Base-by-base conservation (phyloP, 2,888 invertebrate species). In the Drosophila mimica region DNA sequence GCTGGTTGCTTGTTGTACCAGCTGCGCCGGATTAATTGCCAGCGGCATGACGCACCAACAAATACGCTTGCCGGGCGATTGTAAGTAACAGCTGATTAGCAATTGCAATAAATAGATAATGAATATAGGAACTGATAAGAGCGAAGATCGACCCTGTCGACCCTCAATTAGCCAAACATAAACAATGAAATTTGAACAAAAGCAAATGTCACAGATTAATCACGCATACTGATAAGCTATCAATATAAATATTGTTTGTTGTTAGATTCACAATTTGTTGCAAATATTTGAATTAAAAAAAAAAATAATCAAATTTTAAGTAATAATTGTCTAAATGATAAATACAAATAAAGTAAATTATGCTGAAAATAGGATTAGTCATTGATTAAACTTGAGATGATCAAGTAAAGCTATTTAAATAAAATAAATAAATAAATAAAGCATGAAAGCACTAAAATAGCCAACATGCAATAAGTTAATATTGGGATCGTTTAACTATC, bases 21-120 rank as follows among this genome's bases (percentile, higher is more conserved):
- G 43, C 46, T 8, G 20, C 20, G 20, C 4, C 13, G 0, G 13
- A 46, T 15, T 20, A 20, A 20, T 20, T 46, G 13, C 13, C 13
- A 13, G 38, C 28, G 54, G 63, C 25, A 58, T 17, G 34, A n/a
- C 56, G 51, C 52, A 56, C 30, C 20, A 17, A 25, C 25, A 20
- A n/a, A 65, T 52, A 43, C 51, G 25, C 49, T 64, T 20, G 51
- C 46, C 25, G n/a, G 1, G 2, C 4, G 13, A 3, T 20, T 15
- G 62, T 63, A 46, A 64, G 36, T 56, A 64, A 67, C 13, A 11
- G 13, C 4, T 33, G n/a, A 28, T 59, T 13, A 48, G n/a, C 28
- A 36, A 20, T 17, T n/a, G 33, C 34, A 65, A 51, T 51, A 0
- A 3, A 20, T 8, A 4, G 25, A 49, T 28, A 30, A 28, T n/a